Evolutionary conservation across 2,888 invertebrate genomes (phyloP).

Genomic region (Hesperia comma): DNA sequence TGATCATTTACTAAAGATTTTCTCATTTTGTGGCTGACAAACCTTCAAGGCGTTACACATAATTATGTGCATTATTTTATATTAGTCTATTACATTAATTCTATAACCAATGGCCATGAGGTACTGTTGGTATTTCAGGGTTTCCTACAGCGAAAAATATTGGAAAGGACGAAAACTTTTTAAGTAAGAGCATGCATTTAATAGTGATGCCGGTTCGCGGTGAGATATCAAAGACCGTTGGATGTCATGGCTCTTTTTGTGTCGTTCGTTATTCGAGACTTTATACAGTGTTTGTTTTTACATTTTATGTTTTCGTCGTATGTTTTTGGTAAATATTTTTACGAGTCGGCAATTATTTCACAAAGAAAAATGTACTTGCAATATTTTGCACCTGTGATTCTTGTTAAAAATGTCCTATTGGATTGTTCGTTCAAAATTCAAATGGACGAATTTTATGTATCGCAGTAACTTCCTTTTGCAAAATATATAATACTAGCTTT

Average conservation of each 20-base stretch:
- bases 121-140: neutral
- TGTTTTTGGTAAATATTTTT: neutral
- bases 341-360: neutral
- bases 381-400: neutral
- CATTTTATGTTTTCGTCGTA: neutral
- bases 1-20: too few species aligned
- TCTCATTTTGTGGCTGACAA: too few species aligned
- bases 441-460: too few species aligned
- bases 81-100: too few species aligned
- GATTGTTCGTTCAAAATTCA: too few species aligned
- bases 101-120: too few species aligned
- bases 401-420: neutral
- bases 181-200: neutral
- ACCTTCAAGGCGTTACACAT: too few species aligned
- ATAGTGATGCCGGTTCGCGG: slow-evolving; percentile 1
- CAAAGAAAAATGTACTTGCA: neutral
- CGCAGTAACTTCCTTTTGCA: too few species aligned
- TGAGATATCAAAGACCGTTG: neutral
- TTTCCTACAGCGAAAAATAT: neutral
- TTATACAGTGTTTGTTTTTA: neutral
- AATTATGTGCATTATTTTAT: too few species aligned
- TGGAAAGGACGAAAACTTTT: neutral
- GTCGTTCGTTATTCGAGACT: neutral
- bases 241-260: slow-evolving; percentile 4
- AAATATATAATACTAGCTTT: too few species aligned